Evolutionary conservation across 35 echinoderm and acorn worm species (phyloP), one percentile per base, ranked within the genome.

Genomic region (Lytechinus pictus): DNA sequence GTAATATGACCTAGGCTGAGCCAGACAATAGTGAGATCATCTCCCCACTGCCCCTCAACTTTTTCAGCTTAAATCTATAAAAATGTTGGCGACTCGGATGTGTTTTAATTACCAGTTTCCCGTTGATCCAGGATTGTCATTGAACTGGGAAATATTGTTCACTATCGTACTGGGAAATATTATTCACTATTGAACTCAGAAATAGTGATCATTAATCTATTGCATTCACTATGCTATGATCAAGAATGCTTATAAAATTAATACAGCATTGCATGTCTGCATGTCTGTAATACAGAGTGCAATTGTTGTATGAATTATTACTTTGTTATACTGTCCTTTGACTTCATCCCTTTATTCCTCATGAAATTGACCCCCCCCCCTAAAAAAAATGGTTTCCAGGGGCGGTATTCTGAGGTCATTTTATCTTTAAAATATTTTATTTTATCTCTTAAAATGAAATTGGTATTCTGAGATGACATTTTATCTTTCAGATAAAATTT

Each of bases 101-200:
- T 79, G 66, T 79, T 79, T 79, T 79, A 79, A 79, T 79, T 79
- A 79, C 66, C 66, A 79, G 66, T 79, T 79, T 79, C 66, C 66
- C 66, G 66, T 79, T 79, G 0, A 79, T 79, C 16, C 14, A 79
- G 19, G 66, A 79, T 79, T 79, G 66, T 5, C 14, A 79, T 79
- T n/a, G 21, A 79, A 79, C 66, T 72, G 66, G 66, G 19, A 79
- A 24, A 79, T 79, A 79, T 79, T 79, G 66, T 79, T 14, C 66
- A 24, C 66, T 79, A 79, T 16, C n/a, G 66, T 79, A 79, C 66
- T 79, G 66, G 66, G 19, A 79, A 6, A 79, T 79, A 79, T 79
- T n/a, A 24, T 79, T 14, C 66, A 24, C 66, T 79, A 79, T 79
- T n/a, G 21, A 79, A 79, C 66, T 79, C 19, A 24, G 19, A 79